Percentiles rank a stretch among this genome's conserved stretches.
Evolutionary conservation across 1,140 invertebrate genomes (phyloP).

Genomic region (Coenobita brevimanus): DNA sequence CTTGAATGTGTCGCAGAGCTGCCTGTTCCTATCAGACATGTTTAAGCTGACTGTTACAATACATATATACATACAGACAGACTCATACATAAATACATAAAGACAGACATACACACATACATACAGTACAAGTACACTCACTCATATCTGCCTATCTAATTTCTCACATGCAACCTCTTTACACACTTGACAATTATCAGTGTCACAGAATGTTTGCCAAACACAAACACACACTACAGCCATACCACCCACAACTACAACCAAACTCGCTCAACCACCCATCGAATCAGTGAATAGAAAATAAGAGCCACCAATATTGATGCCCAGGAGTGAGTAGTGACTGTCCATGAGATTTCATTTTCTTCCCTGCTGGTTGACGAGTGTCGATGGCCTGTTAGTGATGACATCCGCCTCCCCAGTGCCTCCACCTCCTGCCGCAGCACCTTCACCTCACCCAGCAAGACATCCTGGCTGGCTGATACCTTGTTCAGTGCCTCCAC

Average conservation of each 20-base stretch:
- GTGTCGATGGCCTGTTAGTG: slow-evolving; percentile 24
- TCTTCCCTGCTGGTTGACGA: not conserved
- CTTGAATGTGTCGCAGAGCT: no score
- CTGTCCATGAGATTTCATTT: not conserved
- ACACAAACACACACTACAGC: not conserved
- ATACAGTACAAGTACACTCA: no score
- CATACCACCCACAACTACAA: slow-evolving; percentile 23
- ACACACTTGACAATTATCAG: no score
- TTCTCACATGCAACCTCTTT: no score
- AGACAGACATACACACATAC: no score
- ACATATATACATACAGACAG: no score
- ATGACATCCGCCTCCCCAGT: slow-evolving; percentile 12
- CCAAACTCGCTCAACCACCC: slow-evolving; percentile 43
- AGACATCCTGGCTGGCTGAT: slow-evolving; percentile 16
- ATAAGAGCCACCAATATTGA: slow-evolving; percentile 60
- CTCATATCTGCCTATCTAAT: no score
- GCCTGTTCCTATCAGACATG: no score
- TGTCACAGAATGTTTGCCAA: no score
- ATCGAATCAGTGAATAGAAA: slow-evolving; percentile 51
- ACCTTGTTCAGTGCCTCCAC: slow-evolving; percentile 49
- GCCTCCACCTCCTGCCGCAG: slow-evolving; percentile 46
- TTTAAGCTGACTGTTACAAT: no score
- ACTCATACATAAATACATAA: no score
- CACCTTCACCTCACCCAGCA: slow-evolving; percentile 31
- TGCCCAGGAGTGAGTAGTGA: slow-evolving; percentile 49